Percentiles rank a stretch among this genome's conserved stretches.
Conservation (phyloP, 2,797 vertebrate species). For the Meda fulgida region DNA sequence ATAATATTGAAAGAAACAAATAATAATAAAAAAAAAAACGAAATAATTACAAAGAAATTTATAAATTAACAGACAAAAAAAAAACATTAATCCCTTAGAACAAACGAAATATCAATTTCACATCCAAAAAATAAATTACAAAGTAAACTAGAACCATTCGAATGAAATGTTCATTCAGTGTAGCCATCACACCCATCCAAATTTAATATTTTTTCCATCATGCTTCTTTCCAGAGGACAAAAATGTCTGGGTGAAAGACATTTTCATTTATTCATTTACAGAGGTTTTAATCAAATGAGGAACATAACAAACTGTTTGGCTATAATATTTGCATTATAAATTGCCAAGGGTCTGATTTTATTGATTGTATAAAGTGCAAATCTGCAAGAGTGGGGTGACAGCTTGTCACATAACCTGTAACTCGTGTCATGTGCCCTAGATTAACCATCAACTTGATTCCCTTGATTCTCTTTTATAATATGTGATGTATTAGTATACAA, state of each 20-base stretch:
- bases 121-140: no score
- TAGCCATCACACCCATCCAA: background rate
- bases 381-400: background rate
- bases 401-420: background rate
- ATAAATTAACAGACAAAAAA: no score
- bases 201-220: background rate
- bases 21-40: no score
- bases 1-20: no score
- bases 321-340: background rate
- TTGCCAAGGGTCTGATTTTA: background rate
- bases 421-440: background rate
- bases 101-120: no score
- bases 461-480: background rate
- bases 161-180: no score
- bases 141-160: no score
- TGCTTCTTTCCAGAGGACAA: no score
- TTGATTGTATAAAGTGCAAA: constrained; percentile 8
- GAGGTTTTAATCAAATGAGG: background rate
- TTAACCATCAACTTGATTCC: background rate
- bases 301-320: background rate
- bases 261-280: background rate
- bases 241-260: background rate
- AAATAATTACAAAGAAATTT: no score
- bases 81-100: no score
- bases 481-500: background rate